Conservation (phyloP, 64 coral and sea anemone genomes). For the Orbicella faveolata region DNA sequence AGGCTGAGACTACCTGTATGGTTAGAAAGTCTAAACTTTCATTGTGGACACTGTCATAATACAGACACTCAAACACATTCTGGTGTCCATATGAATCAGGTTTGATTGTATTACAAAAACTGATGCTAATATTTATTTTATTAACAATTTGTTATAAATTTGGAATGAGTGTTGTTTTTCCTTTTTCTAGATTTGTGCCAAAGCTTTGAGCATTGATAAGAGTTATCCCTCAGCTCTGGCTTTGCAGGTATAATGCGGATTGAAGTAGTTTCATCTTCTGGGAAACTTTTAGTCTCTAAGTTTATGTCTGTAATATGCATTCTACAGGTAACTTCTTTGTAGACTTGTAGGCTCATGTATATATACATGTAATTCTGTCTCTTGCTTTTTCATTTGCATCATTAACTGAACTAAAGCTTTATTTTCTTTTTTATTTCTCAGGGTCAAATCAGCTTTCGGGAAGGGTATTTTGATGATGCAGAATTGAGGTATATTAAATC, state of each 20-base stretch:
- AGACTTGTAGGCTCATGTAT: too few species aligned
- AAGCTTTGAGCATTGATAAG: conserved; percentile 23
- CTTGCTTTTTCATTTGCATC: background rate
- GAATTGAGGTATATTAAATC: conserved; percentile 68
- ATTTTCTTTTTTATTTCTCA: conserved; percentile 4
- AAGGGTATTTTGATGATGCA: conserved; percentile 85
- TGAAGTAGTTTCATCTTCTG: background rate
- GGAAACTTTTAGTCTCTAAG: too few species aligned
- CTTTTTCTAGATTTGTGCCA: conserved; percentile 36
- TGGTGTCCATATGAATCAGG: too few species aligned
- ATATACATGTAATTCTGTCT: too few species aligned
- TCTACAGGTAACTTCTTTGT: too few species aligned
- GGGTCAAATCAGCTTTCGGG: conserved; percentile 80
- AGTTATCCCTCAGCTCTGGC: conserved; percentile 9
- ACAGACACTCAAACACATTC: too few species aligned
- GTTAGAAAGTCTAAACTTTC: background rate
- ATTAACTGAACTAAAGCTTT: background rate
- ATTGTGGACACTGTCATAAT: background rate
- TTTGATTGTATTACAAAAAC: too few species aligned
- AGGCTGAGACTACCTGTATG: too few species aligned
- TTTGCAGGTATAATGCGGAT: conserved; percentile 6
- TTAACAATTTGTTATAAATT: too few species aligned
- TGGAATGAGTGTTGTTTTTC: background rate
- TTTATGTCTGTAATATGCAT: too few species aligned
- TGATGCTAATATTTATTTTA: too few species aligned